Conservation (phyloP, 2,113 vertebrate species). For the Tyto alba region DNA sequence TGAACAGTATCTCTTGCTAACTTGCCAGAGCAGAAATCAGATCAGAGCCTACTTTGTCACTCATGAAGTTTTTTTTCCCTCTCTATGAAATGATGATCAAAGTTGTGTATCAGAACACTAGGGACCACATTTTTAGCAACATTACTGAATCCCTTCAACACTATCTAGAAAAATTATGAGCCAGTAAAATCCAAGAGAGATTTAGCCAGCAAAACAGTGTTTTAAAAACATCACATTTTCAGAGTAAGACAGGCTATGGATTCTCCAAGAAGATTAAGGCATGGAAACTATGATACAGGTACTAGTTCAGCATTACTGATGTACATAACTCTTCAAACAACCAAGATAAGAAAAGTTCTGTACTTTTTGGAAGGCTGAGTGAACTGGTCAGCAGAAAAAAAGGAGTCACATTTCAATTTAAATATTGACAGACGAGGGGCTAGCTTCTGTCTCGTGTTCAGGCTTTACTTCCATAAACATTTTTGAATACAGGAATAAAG, state of each 20-base stretch:
- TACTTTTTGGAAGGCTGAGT: not conserved
- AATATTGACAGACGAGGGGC: not conserved
- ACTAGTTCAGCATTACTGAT: not conserved
- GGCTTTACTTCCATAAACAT: not conserved
- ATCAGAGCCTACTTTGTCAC: not conserved
- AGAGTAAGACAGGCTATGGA: not conserved
- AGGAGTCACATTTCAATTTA: not conserved
- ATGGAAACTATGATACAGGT: not conserved
- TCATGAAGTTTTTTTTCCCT: not conserved
- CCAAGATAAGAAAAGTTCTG: not conserved
- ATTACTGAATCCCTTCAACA: not conserved
- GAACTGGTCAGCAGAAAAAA: not conserved
- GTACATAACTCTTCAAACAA: not conserved
- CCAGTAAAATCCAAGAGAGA: not conserved
- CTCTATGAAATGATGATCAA: not conserved
- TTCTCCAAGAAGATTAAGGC: not conserved
- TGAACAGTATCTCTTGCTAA: not conserved
- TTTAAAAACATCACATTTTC: not conserved
- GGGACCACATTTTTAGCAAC: not conserved
- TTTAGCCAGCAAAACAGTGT: fast-evolving
- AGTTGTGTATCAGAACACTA: not conserved
- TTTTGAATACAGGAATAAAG: not conserved
- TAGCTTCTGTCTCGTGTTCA: not conserved
- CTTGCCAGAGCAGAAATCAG: too few relatives aligned
- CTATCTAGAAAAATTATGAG: fast-evolving